Conservation (phyloP, 1,140 invertebrate species). For the Drosophila ohnishii region DNA sequence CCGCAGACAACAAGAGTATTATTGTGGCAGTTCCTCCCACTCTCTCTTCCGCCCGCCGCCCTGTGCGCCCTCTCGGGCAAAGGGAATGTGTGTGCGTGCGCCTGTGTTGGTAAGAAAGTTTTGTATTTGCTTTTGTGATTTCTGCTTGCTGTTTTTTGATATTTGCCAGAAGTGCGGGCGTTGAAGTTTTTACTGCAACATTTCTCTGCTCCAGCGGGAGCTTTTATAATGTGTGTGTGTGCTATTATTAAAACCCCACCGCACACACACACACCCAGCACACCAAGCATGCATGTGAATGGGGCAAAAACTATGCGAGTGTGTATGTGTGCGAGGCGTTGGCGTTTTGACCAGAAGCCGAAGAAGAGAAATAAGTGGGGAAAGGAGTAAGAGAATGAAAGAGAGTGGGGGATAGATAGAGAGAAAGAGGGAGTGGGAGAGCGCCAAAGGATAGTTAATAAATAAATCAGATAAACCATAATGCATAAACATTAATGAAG, state of each 20-base stretch:
- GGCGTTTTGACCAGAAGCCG: slow-evolving; percentile 63
- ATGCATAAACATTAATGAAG: slow-evolving; percentile 23
- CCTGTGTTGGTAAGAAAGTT: slow-evolving; percentile 63
- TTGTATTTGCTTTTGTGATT: slow-evolving; percentile 70
- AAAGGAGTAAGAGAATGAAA: slow-evolving; percentile 25
- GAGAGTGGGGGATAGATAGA: slow-evolving; percentile 10
- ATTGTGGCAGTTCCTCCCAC: slow-evolving; percentile 65
- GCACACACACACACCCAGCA: slow-evolving; percentile 25
- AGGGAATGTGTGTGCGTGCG: slow-evolving; percentile 17
- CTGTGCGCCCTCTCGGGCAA: slow-evolving; percentile 11
- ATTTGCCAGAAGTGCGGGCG: slow-evolving; percentile 72
- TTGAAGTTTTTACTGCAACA: slow-evolving; percentile 80
- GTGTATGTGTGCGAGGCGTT: slow-evolving; percentile 66
- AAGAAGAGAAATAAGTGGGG: slow-evolving; percentile 29
- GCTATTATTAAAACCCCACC: slow-evolving; percentile 74
- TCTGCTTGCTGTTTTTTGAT: slow-evolving; percentile 62
- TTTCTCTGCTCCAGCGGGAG: slow-evolving; percentile 75
- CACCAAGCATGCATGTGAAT: slow-evolving; percentile 18
- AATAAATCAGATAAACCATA: slow-evolving; percentile 70
- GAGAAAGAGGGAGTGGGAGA: neutral
- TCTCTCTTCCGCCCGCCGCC: slow-evolving; percentile 2
- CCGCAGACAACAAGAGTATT: slow-evolving; percentile 78
- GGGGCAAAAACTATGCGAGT: slow-evolving; percentile 55
- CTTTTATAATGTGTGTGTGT: slow-evolving; percentile 64
- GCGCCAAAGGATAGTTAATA: slow-evolving; percentile 46